phyloP scores from a whole-genome alignment of 2,888 invertebrate genomes.

The Tanytarsus gracilentus region DNA sequence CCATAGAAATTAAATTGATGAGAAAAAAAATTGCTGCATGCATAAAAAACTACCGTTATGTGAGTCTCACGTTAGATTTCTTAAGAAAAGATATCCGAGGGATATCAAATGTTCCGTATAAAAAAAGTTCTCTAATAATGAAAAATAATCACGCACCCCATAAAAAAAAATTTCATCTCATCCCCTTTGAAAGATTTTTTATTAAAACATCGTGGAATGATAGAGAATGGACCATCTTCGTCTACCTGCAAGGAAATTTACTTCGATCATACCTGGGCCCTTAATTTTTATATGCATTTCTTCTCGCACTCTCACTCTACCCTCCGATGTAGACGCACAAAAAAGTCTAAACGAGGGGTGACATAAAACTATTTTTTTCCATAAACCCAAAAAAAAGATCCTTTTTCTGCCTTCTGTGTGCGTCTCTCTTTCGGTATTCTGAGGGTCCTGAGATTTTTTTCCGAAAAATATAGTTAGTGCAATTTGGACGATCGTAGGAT shows the following conservation, averaged over 20 bases:
- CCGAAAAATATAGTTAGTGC: conserved; percentile 30
- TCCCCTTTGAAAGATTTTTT: conserved; percentile 7
- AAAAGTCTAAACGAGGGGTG: conserved; percentile 7
- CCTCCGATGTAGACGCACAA: too few species aligned
- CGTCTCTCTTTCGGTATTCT: not conserved
- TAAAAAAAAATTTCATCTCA: conserved; percentile 23
- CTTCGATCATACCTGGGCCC: conserved; percentile 20
- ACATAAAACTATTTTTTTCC: conserved; percentile 17
- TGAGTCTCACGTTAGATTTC: conserved; percentile 3
- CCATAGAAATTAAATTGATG: conserved; percentile 12
- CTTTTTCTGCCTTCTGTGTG: not conserved
- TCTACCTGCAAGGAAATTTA: conserved; percentile 28
- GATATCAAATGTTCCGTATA: conserved; percentile 21
- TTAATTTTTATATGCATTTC: conserved; percentile 7
- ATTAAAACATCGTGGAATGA: not conserved
- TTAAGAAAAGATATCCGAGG: conserved; percentile 23
- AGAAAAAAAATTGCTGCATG: conserved; percentile 15
- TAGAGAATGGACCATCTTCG: not conserved
- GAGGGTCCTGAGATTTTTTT: not conserved
- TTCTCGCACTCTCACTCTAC: conserved; percentile 14
- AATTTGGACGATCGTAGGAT: conserved; percentile 32
- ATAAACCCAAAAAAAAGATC: conserved; percentile 9
- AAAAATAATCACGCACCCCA: conserved; percentile 30
- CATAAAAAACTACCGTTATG: conserved; percentile 28
- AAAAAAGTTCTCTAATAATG: conserved; percentile 17